Base-by-base conservation (phyloP, 2,797 vertebrate genomes). In the Loriculus beryllinus region DNA sequence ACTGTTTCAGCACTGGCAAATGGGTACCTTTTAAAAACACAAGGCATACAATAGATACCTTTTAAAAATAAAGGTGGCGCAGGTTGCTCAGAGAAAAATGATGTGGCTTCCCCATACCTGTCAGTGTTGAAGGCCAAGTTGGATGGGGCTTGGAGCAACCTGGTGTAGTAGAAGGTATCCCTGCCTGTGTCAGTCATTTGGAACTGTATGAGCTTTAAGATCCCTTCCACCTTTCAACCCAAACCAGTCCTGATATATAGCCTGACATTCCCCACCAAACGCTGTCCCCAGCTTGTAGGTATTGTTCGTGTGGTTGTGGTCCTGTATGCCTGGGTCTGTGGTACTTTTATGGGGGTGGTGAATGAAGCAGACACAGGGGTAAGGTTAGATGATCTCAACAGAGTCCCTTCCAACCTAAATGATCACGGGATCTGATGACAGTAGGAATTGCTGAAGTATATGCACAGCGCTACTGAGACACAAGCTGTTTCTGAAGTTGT, bases 241-340 rank as follows among this genome's bases (percentile, higher is more conserved):
- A 56, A 23, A 33, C n/a, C 6, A 22, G 21, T 33, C n/a, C 54
- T 56, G 54, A 56, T 56, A 23, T 7, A 10, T 56, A 15, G 21
- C 14, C 15, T 31, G 14, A n/a, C 52, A 56, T 22, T 20, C 9
- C 31, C n/a, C 52, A 22, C 52, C 31, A n/a, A 56, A 14, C 7
- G 10, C n/a, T 15, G 3, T 22, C 9, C 6, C 8, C 6, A 1
- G 4, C 7, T 68, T 64, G 33, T 22, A 64, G 21, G 26, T 59
- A 20, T n/a, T 33, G 42, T 21, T 89, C 68, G 4, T 49, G n/a
- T 26, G 42, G 22, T 28, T 78, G n/a, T n/a, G 43, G 26, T 42
- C 2, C 0, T 57, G 8, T 13, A 23, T 6, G 10, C 0, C 2
- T 9, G 18, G 21, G 7, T 57, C 65, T 60, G 26, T 54, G 48